Base-by-base conservation (phyloP, 2,888 invertebrate genomes). In the Hypena proboscidalis region DNA sequence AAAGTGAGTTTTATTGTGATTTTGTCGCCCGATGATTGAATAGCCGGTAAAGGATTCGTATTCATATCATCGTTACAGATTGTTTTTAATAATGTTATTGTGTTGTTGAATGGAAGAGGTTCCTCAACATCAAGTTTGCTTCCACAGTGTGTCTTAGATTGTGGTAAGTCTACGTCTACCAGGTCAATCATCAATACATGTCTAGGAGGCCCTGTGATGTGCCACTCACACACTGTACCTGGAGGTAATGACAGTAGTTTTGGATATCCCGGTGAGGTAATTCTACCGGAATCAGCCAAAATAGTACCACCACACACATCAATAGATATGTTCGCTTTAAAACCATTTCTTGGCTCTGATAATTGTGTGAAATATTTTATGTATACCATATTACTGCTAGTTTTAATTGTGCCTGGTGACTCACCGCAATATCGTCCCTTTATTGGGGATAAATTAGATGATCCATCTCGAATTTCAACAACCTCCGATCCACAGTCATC, bases 391-490 rank as follows among this genome's bases (percentile, higher is more conserved):
- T 96, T 96, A 33, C 93, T 93, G 2, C 89, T 92, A 0, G 94
- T 92, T 59, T 90, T 90, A 23, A 93, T 82, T 0, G 94, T 94
- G 25, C 92, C 92, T 0, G 96, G 95, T 25, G 77, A 85, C n/a
- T 75, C 67, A 68, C 97, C 97, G 69, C 84, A 95, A 55, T 83
- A 91, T 13, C 14, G 29, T 0, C 9, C 15, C 23, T 97, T 75
- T 0, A 93, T 59, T 0, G 92, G 92, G 0, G 98, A 93, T 41
- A 92, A 70, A 10, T 89, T 89, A 0, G 97, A 95, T 0, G 94
- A 94, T 0, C 99, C 99, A 79, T 98, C 97, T 52, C 94, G 92
- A 3, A 98, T 70, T 80, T 97, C 97, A 0, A 98, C 89, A 58
- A 92, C 95, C 70, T 96, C 96, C 13, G 71, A 72, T 20, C 14